Percentiles rank a stretch among this genome's conserved stretches.
These are phyloP conservation scores for Dryoscopus gambensis DNA, from an alignment of 2,113 vertebrate genomes.

Conservation along the genomic window DNA sequence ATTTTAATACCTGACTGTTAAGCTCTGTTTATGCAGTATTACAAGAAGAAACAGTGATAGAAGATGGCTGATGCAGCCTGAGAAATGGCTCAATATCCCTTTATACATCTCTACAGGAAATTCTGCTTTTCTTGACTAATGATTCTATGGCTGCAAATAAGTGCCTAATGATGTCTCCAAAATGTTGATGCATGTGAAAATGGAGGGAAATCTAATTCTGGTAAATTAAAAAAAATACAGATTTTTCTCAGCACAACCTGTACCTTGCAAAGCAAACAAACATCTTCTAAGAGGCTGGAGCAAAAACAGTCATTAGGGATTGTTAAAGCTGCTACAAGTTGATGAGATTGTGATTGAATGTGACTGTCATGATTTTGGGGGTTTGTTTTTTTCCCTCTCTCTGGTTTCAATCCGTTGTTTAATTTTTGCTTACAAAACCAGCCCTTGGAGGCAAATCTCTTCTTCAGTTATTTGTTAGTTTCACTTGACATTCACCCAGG, in stretches of 20 bases:
- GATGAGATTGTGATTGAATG: not conserved
- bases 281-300: not conserved
- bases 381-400: fast-evolving
- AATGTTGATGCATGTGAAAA: constrained; percentile 21
- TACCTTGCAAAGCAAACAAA: not conserved
- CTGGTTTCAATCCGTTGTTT: not conserved
- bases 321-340: not conserved
- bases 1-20: not conserved
- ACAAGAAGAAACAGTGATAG: not conserved
- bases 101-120: not conserved
- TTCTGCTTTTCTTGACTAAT: not conserved
- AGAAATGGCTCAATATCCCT: not conserved
- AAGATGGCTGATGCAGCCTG: not conserved
- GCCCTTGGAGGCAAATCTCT: not conserved
- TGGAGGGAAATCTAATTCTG: not conserved
- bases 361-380: not conserved
- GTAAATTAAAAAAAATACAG: not conserved
- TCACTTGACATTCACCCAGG: not conserved
- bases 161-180: not conserved
- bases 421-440: not conserved
- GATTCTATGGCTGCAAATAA: not conserved
- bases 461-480: not conserved
- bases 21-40: not conserved
- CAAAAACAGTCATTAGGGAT: not conserved
- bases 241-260: not conserved